Base-by-base conservation (phyloP, 2,888 invertebrate species). In the Drosophila gaucha region DNA sequence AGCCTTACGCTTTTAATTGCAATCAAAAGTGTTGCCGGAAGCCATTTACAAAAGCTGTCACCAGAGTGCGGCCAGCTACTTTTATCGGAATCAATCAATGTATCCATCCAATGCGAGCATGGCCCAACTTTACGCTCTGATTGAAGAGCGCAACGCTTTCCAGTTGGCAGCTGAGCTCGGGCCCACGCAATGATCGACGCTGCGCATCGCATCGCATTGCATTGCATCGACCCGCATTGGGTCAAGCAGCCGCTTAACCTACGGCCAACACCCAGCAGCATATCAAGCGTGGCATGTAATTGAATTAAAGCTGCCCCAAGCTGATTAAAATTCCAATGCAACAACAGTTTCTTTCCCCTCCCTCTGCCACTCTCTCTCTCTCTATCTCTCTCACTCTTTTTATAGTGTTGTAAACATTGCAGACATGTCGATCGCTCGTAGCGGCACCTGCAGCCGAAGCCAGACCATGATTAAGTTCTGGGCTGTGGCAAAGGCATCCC, bases 1-100 rank as follows among this genome's bases (percentile, higher is more conserved):
- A 74, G 76, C 63, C 74, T 68, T 67, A 62, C 49, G 56, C 74
- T 80, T 85, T 85, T 85, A 85, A 85, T 85, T 85, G 85, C 86
- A 76, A 74, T 84, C 84, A 84, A 84, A 86, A 84, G 86, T 84
- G 84, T 84, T 86, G 85, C 85, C 85, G 85, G 84, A 87, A 86
- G 67, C 86, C 87, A 87, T 86, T 83, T 83, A 87, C 87, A 85
- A 83, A 78, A 66, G 73, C 80, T 87, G 86, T 87, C 87, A 87
- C 64, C 83, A 78, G 68, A 52, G 55, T 64, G 68, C 67, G 52
- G 41, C 64, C 33, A 52, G 80, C 63, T 43, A 38, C 73, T 80
- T 87, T 87, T 74, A 84, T 79, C 84, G 69, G 26, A 77, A 84
- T 84, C 84, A 85, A 84, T 84, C 88, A 77, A 84, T 74, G 74